Evolutionary conservation across 2,888 invertebrate genomes (phyloP).

Genomic region (Hoplodrina ambigua): DNA sequence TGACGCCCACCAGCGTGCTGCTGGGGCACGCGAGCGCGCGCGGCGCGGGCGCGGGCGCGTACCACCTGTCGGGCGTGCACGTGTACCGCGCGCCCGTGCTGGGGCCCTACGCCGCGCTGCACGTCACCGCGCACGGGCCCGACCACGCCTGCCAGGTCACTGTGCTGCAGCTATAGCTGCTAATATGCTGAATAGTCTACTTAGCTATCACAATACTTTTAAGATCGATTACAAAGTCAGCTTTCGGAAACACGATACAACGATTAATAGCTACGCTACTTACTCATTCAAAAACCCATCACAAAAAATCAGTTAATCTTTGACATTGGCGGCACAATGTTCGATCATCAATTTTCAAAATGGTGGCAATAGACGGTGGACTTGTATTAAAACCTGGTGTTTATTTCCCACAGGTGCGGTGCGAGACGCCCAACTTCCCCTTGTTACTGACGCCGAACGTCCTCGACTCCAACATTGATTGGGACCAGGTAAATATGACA

Average conservation of each 20-base stretch:
- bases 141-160: constrained; percentile 80
- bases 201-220: too few relatives aligned
- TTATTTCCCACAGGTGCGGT: constrained; percentile 77
- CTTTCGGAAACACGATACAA: too few relatives aligned
- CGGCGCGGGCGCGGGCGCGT: constrained; percentile 74
- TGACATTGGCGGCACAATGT: too few relatives aligned
- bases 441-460: constrained; percentile 84
- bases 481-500: constrained; percentile 86
- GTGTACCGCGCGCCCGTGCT: constrained; percentile 91
- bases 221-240: too few relatives aligned
- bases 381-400: neutral
- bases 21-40: constrained; percentile 75
- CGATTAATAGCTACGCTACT: too few relatives aligned
- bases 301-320: too few relatives aligned
- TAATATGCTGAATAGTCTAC: too few relatives aligned
- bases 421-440: constrained; percentile 85
- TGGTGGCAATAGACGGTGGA: too few relatives aligned
- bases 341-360: too few relatives aligned
- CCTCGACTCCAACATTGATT: constrained; percentile 89
- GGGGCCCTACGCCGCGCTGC: constrained; percentile 87
- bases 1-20: constrained; percentile 89
- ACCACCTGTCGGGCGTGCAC: constrained; percentile 89
- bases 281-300: too few relatives aligned
- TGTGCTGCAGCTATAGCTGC: too few relatives aligned
- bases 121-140: constrained; percentile 87